These are phyloP conservation scores for Eulemur rufifrons DNA, from an alignment of 2,113 vertebrate genomes.

Conservation along the genomic window DNA sequence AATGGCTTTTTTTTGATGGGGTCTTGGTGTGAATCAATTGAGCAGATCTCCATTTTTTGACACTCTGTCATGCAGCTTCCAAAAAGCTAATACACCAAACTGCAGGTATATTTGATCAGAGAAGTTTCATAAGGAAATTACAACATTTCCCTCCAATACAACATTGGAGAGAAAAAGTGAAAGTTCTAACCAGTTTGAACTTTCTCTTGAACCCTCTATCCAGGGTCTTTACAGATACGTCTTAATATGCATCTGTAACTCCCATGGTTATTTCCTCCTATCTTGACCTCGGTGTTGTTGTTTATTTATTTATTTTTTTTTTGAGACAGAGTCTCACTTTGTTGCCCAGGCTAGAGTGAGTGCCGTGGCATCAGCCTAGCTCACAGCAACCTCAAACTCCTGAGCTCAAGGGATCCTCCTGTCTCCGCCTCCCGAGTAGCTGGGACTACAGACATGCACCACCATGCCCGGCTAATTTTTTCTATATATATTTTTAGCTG, in stretches of 20 bases:
- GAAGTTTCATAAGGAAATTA: not conserved
- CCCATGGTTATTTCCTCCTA: not conserved
- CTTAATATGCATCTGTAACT: not conserved
- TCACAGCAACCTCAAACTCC: too few species aligned
- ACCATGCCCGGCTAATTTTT: too few species aligned
- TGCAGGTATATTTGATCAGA: not conserved
- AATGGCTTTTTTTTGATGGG: not conserved
- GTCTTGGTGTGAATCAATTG: not conserved
- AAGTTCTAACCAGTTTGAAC: not conserved
- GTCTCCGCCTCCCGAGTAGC: too few species aligned
- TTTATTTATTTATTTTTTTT: not conserved
- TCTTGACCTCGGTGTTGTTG: not conserved
- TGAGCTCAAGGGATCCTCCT: too few species aligned
- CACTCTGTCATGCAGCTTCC: not conserved
- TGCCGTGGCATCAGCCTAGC: too few species aligned
- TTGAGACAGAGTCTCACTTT: too few species aligned
- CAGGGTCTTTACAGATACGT: not conserved
- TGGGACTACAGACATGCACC: too few species aligned
- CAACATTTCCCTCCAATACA: not conserved
- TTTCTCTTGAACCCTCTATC: not conserved
- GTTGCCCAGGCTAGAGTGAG: too few species aligned
- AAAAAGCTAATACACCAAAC: not conserved
- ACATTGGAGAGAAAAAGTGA: not conserved
- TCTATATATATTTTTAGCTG: too few species aligned
- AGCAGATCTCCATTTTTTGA: not conserved